phyloP scores from a whole-genome alignment of 2,888 invertebrate species.

The Morinoia aosen region DNA sequence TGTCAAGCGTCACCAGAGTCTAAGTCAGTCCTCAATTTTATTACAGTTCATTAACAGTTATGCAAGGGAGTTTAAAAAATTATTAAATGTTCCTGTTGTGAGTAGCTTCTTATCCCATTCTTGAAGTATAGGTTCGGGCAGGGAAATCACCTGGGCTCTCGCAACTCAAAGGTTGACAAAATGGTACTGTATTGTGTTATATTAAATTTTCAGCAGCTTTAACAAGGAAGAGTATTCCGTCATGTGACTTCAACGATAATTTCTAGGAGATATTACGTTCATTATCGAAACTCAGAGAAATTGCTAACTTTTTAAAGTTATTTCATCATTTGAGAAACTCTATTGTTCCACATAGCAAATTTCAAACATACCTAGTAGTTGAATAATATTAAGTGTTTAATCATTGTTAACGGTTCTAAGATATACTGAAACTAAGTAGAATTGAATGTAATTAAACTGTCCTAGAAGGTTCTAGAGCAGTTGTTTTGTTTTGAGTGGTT shows the following conservation, averaged over 20 bases:
- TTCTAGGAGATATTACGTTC: not conserved
- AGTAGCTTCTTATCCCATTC: not conserved
- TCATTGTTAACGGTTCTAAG: not conserved
- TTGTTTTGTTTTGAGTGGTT: not conserved
- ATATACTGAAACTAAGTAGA: not conserved
- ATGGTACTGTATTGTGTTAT: not conserved
- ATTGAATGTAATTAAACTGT: no score
- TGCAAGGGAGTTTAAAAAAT: not conserved
- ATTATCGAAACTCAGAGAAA: not conserved
- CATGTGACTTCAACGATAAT: not conserved
- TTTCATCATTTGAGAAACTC: not conserved
- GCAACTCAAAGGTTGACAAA: not conserved
- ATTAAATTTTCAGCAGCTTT: not conserved
- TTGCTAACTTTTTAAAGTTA: not conserved
- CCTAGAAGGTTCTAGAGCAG: not conserved
- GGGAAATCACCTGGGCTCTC: not conserved
- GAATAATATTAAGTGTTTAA: not conserved
- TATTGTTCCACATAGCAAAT: not conserved
- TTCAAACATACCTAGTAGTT: not conserved
- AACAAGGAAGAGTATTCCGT: not conserved
- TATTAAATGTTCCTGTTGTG: not conserved
- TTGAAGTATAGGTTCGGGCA: not conserved
- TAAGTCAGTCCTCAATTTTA: not conserved
- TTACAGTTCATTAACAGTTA: not conserved
- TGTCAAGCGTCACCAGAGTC: no score